A percentile compares a stretch with the other conserved stretches of the same genome.
These are phyloP conservation scores for Calliphora vicina DNA, from an alignment of 1,140 invertebrate genomes.

Conservation along the genomic window DNA sequence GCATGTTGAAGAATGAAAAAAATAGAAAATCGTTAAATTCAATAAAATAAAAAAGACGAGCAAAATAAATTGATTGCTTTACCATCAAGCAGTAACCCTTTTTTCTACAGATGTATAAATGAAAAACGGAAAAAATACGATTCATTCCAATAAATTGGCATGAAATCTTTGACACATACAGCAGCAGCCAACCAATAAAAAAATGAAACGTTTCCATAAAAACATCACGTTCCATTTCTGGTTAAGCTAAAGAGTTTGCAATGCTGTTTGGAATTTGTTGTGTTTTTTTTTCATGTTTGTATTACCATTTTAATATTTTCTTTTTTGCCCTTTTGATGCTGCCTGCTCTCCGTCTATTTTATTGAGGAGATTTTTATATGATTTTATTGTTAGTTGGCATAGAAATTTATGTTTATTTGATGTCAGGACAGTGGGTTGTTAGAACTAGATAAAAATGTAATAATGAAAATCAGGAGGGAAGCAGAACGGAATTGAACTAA, in stretches of 20 bases:
- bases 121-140: not conserved
- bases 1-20: not conserved
- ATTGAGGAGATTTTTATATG: not conserved
- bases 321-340: not conserved
- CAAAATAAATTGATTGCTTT: not conserved
- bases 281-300: not conserved
- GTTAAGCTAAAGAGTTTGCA: conserved; percentile 7
- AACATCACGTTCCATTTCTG: conserved; percentile 23
- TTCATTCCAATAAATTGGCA: conserved; percentile 7
- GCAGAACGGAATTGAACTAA: too few relatives aligned
- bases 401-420: conserved; percentile 18
- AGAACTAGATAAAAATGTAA: too few relatives aligned
- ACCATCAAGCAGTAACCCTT: not conserved
- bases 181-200: not conserved
- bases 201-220: conserved; percentile 1
- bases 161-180: conserved; percentile 1
- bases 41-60: not conserved
- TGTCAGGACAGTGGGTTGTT: not conserved
- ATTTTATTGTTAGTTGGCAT: not conserved
- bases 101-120: not conserved
- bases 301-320: conserved; percentile 3
- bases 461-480: too few relatives aligned
- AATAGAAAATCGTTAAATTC: not conserved
- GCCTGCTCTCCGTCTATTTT: not conserved
- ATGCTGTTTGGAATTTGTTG: not conserved